Evolutionary conservation across 2,888 invertebrate genomes (phyloP).

Genomic region (Trimorus sp.): DNA sequence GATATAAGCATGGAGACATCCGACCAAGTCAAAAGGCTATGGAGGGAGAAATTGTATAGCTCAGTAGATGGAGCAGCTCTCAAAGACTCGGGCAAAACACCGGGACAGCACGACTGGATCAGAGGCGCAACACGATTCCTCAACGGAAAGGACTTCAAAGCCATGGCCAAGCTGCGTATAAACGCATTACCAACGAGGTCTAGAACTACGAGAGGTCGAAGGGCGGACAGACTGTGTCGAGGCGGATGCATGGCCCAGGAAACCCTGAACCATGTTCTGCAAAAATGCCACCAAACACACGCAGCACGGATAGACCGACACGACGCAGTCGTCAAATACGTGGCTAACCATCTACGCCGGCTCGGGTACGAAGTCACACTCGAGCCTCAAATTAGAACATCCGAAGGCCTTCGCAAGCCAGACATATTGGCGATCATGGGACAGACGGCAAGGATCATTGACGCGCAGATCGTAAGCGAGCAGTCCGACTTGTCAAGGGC

Average conservation of each 20-base stretch:
- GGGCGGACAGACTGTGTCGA: slow-evolving; percentile 16
- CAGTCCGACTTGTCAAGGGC: neutral
- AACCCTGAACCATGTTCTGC: slow-evolving; percentile 74
- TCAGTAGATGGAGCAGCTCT: slow-evolving; percentile 36
- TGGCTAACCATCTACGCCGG: neutral
- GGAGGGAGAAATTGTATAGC: neutral
- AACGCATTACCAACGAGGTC: slow-evolving; percentile 71
- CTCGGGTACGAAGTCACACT: slow-evolving; percentile 69
- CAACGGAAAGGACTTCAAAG: slow-evolving; percentile 71
- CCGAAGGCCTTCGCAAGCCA: slow-evolving; percentile 69
- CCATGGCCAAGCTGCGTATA: slow-evolving; percentile 71
- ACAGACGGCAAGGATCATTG: slow-evolving; percentile 70
- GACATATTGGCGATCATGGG: slow-evolving; percentile 72
- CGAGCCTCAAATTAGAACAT: slow-evolving; percentile 71
- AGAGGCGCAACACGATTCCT: slow-evolving; percentile 64
- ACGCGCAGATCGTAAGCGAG: slow-evolving; percentile 75
- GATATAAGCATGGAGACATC: too few relatives aligned
- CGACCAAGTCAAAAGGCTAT: neutral
- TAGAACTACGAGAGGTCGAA: slow-evolving; percentile 53
- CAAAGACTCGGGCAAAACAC: neutral
- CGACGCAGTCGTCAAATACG: slow-evolving; percentile 64
- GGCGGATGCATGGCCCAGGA: slow-evolving; percentile 72
- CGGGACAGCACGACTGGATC: slow-evolving; percentile 63
- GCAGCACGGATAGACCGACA: slow-evolving; percentile 75
- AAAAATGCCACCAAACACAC: slow-evolving; percentile 74